These are phyloP conservation scores for Amphimallon solstitiale DNA, from an alignment of 2,888 invertebrate species.

Conservation along the genomic window DNA sequence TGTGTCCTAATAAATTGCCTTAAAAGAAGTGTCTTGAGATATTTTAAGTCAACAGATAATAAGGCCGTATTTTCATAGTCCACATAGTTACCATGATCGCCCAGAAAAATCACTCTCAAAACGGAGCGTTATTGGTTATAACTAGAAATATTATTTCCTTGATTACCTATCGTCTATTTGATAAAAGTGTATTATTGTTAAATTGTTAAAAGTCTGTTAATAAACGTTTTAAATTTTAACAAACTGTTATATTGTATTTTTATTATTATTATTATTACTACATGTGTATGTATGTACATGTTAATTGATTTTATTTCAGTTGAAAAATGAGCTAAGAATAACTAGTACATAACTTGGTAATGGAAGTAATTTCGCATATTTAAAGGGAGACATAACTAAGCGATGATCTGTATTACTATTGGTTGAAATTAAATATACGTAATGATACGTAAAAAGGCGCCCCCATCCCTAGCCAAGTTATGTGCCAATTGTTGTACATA, in stretches of 20 bases:
- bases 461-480: no score
- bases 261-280: neutral
- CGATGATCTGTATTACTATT: no score
- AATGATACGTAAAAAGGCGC: no score
- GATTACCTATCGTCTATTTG: neutral
- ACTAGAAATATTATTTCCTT: constrained; percentile 11
- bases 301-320: no score
- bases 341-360: no score
- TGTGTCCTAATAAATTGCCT: constrained; percentile 48
- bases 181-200: neutral
- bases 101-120: constrained; percentile 8
- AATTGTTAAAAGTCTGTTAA: constrained; percentile 20
- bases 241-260: neutral
- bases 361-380: no score
- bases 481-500: no score
- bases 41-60: constrained; percentile 35
- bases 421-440: no score
- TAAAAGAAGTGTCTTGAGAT: constrained; percentile 51
- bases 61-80: constrained; percentile 41
- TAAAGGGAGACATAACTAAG: no score
- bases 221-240: neutral
- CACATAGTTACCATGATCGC: constrained; percentile 36
- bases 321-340: no score
- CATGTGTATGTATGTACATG: no score
- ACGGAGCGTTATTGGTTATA: constrained; percentile 22